Evolutionary conservation across 2,113 vertebrate genomes (phyloP), one percentile per base, ranked within the genome.

Genomic region (Toxotes jaculatrix): DNA sequence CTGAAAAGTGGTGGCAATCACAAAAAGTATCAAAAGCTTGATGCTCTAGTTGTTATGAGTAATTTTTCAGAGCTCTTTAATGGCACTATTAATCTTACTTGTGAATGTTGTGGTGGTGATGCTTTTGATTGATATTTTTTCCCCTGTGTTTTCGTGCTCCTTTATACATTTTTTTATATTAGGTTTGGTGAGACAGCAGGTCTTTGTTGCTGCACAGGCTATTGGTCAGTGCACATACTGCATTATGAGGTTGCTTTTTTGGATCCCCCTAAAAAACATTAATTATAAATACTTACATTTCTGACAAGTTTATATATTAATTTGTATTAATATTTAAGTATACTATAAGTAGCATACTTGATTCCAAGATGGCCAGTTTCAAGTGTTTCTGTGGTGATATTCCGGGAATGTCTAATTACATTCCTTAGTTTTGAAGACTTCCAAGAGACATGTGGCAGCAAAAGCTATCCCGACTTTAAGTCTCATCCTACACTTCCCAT

Each of bases 51-150:
- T 60, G 61, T 38, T 43, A 23, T 31, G 27, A 27, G 4, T 27
- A 55, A 6, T 47, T 62, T 61, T 81, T 62, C 19, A 55, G 43
- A 60, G 36, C 47, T 64, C 49, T 64, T 70, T 76, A 76, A 75
- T 76, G 36, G 21, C 40, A 9, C 36, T 59, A 82, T 82, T 57
- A 70, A 70, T 76, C 59, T 70, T 53, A 82, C 13, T 69, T 32
- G 16, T 27, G 49, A 57, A 36, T 21, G 40, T 76, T 63, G 63
- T n/a, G 43, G 21, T 53, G 14, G 14, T 57, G 66, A 56, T n/a
- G 59, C 32, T 27, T 80, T 75, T 57, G 66, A 76, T 64, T 70
- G 73, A 76, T 56, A 62, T 1, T 40, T 75, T 31, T 16, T 6
- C 7, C 19, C 16, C 14, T 60, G 13, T 9, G 19, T n/a, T 7